phyloP scores from a whole-genome alignment of 2,113 vertebrate species.

The Malurus alboscapulatus region DNA sequence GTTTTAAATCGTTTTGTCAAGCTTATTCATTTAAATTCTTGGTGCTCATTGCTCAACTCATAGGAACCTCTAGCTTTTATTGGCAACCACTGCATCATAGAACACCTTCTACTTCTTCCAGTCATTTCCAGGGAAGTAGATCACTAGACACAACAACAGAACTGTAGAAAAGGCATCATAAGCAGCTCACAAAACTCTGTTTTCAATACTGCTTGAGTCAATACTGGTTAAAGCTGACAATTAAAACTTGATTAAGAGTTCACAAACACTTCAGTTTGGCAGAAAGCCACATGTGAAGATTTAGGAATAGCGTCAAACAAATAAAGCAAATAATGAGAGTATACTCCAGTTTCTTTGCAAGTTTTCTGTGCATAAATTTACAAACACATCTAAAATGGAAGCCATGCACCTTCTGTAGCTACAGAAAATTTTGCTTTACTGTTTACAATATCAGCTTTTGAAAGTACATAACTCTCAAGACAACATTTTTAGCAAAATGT shows the following conservation, averaged over 20 bases:
- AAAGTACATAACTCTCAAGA: background rate
- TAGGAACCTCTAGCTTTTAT: background rate
- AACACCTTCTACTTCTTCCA: background rate
- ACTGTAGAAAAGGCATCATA: background rate
- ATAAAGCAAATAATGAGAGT: background rate
- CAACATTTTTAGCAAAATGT: background rate
- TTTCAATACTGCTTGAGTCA: background rate
- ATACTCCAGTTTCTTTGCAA: background rate
- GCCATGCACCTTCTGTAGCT: background rate
- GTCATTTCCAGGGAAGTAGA: background rate
- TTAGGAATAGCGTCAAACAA: background rate
- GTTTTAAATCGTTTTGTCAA: background rate
- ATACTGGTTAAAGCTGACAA: background rate
- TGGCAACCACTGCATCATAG: background rate
- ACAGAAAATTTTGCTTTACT: background rate
- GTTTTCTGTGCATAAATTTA: background rate
- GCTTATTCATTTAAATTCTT: background rate
- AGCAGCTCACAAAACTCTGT: background rate
- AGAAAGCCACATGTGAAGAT: background rate
- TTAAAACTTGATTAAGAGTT: background rate
- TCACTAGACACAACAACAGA: background rate
- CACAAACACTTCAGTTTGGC: background rate
- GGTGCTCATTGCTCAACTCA: background rate
- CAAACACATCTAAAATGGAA: background rate
- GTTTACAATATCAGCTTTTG: background rate